Percentiles rank a stretch among this genome's conserved stretches.
These are phyloP conservation scores for Quadriops clusia DNA, from an alignment of 2,888 invertebrate genomes.

Conservation along the genomic window DNA sequence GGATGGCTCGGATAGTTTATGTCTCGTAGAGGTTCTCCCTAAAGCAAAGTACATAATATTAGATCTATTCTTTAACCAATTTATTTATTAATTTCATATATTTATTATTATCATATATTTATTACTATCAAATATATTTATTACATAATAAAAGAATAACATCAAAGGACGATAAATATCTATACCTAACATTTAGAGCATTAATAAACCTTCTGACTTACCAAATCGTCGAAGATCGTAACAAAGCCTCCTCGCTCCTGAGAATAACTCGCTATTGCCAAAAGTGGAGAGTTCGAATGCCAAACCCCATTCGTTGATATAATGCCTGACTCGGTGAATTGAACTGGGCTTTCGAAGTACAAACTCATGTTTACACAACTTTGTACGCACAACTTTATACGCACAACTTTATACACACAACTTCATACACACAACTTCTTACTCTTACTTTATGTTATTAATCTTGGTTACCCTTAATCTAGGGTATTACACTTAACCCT, in stretches of 20 bases:
- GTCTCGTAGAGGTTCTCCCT: conserved; percentile 66
- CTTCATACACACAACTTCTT: too few species aligned
- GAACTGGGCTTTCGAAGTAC: conserved; percentile 75
- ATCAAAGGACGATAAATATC: neutral
- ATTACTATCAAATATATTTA: neutral
- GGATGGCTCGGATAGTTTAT: conserved; percentile 64
- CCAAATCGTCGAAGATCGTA: conserved; percentile 77
- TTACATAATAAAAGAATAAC: conserved; percentile 2
- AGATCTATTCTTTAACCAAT: too few species aligned
- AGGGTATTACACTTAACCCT: too few species aligned
- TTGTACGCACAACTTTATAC: too few species aligned
- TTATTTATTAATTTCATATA: neutral
- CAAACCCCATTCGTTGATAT: conserved; percentile 71
- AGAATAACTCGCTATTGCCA: conserved; percentile 78
- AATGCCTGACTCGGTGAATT: conserved; percentile 61
- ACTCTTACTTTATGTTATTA: too few species aligned
- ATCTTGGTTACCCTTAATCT: too few species aligned
- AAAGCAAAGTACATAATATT: too few species aligned
- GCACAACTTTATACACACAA: too few species aligned
- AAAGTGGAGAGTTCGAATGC: conserved; percentile 68
- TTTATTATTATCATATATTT: conserved; percentile 1
- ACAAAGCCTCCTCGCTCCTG: conserved; percentile 83
- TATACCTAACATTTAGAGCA: neutral
- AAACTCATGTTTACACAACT: conserved; percentile 50
- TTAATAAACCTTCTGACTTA: conserved; percentile 33